Evolutionary conservation across 2,888 invertebrate genomes (phyloP).

Genomic region (Onchidella celtica): DNA sequence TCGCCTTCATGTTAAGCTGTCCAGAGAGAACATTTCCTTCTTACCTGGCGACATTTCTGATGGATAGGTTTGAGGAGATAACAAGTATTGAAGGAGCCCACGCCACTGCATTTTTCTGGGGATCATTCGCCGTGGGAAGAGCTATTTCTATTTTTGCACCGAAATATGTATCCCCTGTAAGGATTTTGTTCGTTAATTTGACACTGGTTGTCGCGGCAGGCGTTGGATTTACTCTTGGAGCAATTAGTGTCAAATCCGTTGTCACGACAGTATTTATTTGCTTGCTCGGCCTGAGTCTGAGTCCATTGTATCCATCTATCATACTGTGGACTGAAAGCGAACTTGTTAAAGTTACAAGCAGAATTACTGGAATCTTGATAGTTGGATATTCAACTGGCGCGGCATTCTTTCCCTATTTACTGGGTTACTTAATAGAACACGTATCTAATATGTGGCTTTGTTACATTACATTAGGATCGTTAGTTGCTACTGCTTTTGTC

Average conservation of each 20-base stretch:
- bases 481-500: conserved; percentile 60
- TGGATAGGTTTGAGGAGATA: conserved; percentile 72
- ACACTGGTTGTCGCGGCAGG: conserved; percentile 1
- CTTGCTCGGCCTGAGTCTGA: conserved; percentile 76
- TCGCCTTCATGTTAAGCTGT: conserved; percentile 77
- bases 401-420: conserved; percentile 74
- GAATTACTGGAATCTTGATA: conserved; percentile 77
- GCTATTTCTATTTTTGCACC: conserved; percentile 77
- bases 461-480: conserved; percentile 68
- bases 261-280: conserved; percentile 56
- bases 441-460: conserved; percentile 73
- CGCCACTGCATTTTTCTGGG: conserved; percentile 80
- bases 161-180: conserved; percentile 70
- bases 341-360: conserved; percentile 76
- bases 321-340: conserved; percentile 79
- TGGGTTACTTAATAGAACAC: conserved; percentile 74
- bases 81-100: conserved; percentile 74
- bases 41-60: conserved; percentile 76
- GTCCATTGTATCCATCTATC: conserved; percentile 79
- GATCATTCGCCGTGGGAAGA: conserved; percentile 77
- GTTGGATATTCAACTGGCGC: conserved; percentile 78
- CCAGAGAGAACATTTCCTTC: conserved; percentile 79
- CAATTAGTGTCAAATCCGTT: not conserved
- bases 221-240: conserved; percentile 2
- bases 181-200: conserved; percentile 45